Base-by-base conservation (phyloP, 2,113 vertebrate genomes). In the Pycnonotus jocosus region DNA sequence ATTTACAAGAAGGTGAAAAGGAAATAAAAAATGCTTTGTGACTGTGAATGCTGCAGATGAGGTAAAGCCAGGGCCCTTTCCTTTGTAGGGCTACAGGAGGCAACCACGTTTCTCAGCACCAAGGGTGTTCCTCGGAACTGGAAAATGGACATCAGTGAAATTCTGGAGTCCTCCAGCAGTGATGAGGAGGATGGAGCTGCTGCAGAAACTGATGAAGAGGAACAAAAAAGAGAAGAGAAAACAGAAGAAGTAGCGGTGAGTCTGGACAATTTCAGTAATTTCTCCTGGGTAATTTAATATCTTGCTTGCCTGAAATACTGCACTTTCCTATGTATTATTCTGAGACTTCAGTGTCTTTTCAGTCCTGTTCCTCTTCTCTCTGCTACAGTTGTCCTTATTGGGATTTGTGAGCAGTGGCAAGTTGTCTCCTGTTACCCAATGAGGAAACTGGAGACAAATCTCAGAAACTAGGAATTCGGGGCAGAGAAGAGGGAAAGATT, bases 111-210 rank as follows among this genome's bases (percentile, higher is more conserved):
- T 93, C 96, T 99, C 62, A 97, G 93, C 96, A 97, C 91, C 66
- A 97, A 91, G 91, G 88, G 96, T 33, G 97, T 99, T 93, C 99
- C 99, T 68, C 98, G 98, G 25, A 97, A 96, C 71, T 99, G 99
- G 99, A 99, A 99, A 97, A 99, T 99, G 98, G 99, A 99, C 95
- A 98, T 99, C 96, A 99, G 98, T 96, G 99, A 99, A 96, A 99
- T 99, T 88, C 97, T 99, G 61, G 99, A 99, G 93, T 99, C 99
- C 5, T 99, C 99, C 48, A 99, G 99, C 94, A 99, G 99, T 38
- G 99, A 99, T 89, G 98, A 99, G 56, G 98, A 99, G 40, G 99
- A 98, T 2, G 98, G 97, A 33, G 98, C 98, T 21, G 96, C 98
- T 57, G 98, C 98, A 54, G 98, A 98, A 94, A 98, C 97, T n/a